Base-by-base conservation (phyloP, 2,888 invertebrate genomes). In the Terebella lapidaria region DNA sequence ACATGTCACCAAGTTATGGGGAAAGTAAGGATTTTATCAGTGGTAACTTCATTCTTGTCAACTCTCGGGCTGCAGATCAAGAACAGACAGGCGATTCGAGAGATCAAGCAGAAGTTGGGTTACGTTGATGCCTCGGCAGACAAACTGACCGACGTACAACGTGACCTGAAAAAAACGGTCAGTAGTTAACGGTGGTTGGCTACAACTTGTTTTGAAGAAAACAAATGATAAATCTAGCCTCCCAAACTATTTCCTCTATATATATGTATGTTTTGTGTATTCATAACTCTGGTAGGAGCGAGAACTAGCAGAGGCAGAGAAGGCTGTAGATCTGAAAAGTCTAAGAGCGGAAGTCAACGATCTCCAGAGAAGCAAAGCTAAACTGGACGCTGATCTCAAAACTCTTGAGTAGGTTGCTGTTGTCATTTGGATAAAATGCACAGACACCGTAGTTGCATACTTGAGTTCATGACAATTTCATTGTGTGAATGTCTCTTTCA, bases 291-390 rank as follows among this genome's bases (percentile, higher is more conserved):
- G 35, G 10, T 35, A 78, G 78, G 76, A 77, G 59, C 67, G 70
- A 59, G 74, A 74, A 1, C 59, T 77, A n/a, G 57, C 66, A 26
- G 71, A 67, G 2, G 56, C 67, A n/a, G 74, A 77, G 54, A 57
- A 56, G 4, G 60, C 72, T 10, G 63, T 75, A n/a, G 72, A 74
- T 63, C 51, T 72, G 18, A 74, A 72, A 24, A 69, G 69, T 18
- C 54, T 74, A 26, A 75, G 72, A 58, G 58, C 67, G 28, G 74
- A 77, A 71, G 82, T 86, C 0, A 84, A 84, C 25, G 61, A 66
- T 3, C 62, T 77, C 26, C 67, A 71, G 20, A 69, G 70, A 47
- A 69, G 76, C 55, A 74, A 72, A 59, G 63, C 64, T 3, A 61
- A 62, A 28, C 61, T 74, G 35, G 76, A 76, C 28, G 60, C 63